A percentile compares a stretch with the other conserved stretches of the same genome.
Conservation (phyloP, 2,888 invertebrate species). For the Omphaloscelis lunosa region DNA sequence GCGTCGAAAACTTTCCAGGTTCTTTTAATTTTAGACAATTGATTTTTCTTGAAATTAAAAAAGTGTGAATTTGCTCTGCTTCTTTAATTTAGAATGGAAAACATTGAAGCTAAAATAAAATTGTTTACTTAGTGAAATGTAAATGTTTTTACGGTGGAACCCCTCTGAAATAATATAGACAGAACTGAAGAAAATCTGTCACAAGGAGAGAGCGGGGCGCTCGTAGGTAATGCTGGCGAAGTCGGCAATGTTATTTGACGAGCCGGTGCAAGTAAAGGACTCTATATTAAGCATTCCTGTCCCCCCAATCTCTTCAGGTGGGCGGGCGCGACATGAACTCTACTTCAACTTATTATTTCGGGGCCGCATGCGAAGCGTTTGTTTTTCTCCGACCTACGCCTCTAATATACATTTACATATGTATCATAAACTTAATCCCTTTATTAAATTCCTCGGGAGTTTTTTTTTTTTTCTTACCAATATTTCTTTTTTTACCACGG, state of each 20-base stretch:
- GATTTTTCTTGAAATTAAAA: constrained; percentile 44
- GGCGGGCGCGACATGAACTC: constrained; percentile 84
- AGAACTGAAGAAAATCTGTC: constrained; percentile 69
- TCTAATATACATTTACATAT: constrained; percentile 81
- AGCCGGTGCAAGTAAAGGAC: constrained; percentile 88
- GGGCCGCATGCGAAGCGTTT: constrained; percentile 84
- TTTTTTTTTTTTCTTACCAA: constrained; percentile 72
- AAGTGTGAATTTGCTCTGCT: constrained; percentile 47
- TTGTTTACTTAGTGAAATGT: constrained; percentile 57
- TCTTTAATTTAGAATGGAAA: constrained; percentile 53
- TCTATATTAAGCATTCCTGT: constrained; percentile 90
- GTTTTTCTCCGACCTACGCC: constrained; percentile 84
- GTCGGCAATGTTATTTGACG: constrained; percentile 87
- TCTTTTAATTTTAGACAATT: constrained; percentile 44
- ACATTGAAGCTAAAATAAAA: constrained; percentile 53
- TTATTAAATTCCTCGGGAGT: constrained; percentile 83
- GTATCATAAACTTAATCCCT: constrained; percentile 82
- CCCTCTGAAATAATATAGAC: constrained; percentile 64
- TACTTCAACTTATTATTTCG: constrained; percentile 89
- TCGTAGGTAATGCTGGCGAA: constrained; percentile 78
- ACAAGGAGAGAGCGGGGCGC: constrained; percentile 69
- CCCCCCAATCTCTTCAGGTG: constrained; percentile 88
- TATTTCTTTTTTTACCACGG: constrained; percentile 68
- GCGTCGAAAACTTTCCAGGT: constrained; percentile 49
- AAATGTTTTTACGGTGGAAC: constrained; percentile 55